These are phyloP conservation scores for Bergia puertoricense DNA, from an alignment of 92 coral and sea anemone species.

Conservation along the genomic window DNA sequence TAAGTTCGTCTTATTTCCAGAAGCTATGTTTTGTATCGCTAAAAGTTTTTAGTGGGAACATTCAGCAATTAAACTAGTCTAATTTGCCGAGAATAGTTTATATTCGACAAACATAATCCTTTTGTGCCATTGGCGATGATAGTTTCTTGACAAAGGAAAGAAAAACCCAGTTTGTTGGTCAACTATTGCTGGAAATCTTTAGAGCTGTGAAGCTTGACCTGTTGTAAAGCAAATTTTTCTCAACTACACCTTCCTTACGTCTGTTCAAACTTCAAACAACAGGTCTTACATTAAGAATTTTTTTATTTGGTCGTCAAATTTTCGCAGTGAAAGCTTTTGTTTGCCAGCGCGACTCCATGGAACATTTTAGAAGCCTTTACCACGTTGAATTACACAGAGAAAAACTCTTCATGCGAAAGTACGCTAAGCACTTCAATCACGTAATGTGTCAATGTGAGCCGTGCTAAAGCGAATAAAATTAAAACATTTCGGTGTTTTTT, in stretches of 20 bases:
- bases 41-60: constrained; percentile 15
- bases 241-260: not conserved
- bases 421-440: not conserved
- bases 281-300: not conserved
- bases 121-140: not conserved
- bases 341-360: too few species aligned
- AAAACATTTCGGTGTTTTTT: not conserved
- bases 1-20: constrained; percentile 15
- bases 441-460: not conserved
- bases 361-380: not conserved
- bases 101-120: not conserved
- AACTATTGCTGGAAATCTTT: not conserved
- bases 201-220: not conserved
- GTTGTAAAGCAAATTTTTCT: not conserved
- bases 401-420: not conserved
- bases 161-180: not conserved
- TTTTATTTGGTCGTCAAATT: not conserved
- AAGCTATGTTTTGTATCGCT: constrained; percentile 16
- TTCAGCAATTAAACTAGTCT: constrained; percentile 8
- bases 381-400: not conserved
- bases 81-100: not conserved
- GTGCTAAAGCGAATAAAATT: constrained; percentile 15
- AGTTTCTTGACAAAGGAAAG: not conserved
- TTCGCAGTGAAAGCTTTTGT: not conserved
- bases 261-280: not conserved